These are phyloP conservation scores for Calosoma granatense DNA, from an alignment of 1,140 invertebrate genomes.

Conservation along the genomic window DNA sequence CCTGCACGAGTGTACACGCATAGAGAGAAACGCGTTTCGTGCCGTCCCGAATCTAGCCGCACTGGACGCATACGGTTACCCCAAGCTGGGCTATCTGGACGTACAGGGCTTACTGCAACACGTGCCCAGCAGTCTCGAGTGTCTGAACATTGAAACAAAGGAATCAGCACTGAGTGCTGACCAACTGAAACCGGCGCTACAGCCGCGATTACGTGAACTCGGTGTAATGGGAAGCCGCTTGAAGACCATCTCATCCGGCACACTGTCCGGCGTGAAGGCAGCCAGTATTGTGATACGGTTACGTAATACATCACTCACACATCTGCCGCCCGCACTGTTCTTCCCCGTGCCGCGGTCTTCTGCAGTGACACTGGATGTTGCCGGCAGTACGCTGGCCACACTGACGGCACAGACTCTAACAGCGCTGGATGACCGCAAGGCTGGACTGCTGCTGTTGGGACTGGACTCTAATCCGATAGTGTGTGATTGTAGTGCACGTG, in stretches of 20 bases:
- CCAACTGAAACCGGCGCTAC: conserved; percentile 65
- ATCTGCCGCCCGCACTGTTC: conserved; percentile 66
- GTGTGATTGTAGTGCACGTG: conserved; percentile 74
- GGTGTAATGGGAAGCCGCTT: conserved; percentile 64
- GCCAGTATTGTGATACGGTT: conserved; percentile 58
- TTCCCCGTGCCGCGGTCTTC: conserved; percentile 84
- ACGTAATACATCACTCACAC: conserved; percentile 66
- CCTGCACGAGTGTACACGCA: conserved; percentile 55
- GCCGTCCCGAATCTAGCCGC: conserved; percentile 55
- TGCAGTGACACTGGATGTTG: conserved; percentile 62
- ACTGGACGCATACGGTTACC: conserved; percentile 62
- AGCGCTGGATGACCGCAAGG: conserved; percentile 67
- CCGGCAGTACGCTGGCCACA: conserved; percentile 64
- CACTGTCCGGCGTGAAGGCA: conserved; percentile 65
- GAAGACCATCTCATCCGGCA: conserved; percentile 67
- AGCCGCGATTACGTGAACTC: conserved; percentile 64
- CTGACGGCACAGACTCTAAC: conserved; percentile 65
- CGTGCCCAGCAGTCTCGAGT: conserved; percentile 55
- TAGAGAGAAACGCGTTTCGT: conserved; percentile 76
- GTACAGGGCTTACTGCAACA: conserved; percentile 65
- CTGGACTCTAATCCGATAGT: conserved; percentile 66
- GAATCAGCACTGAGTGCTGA: conserved; percentile 70
- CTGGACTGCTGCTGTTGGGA: conserved; percentile 59
- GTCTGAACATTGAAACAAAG: conserved; percentile 76
- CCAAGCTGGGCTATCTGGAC: conserved; percentile 71